Percentiles rank a stretch among this genome's conserved stretches.
Conservation (phyloP, 92 coral and sea anemone genomes). For the Phenganax stokvisi region DNA sequence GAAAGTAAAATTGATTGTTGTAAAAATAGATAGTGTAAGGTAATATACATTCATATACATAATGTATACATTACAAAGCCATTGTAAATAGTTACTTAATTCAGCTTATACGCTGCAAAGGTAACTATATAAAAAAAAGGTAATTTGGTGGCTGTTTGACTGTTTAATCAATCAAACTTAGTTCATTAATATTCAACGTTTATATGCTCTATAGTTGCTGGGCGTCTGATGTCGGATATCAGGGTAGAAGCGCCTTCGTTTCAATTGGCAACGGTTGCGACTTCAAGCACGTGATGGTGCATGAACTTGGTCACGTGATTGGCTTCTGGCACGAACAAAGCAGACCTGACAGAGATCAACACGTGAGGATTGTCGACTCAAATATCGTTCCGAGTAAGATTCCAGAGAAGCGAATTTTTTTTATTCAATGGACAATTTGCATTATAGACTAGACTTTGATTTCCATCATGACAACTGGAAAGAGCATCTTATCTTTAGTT, state of each 20-base stretch:
- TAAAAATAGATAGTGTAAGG: no score
- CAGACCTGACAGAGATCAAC: constrained; percentile 79
- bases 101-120: no score
- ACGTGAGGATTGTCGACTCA: constrained; percentile 52
- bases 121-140: no score
- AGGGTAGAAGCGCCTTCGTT: constrained; percentile 20
- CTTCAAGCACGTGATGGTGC: constrained; percentile 83
- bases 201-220: background rate
- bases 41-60: no score
- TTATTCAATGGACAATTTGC: no score
- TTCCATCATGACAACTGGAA: no score
- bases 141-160: background rate
- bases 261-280: constrained; percentile 90
- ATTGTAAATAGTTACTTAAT: no score
- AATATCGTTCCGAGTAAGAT: constrained; percentile 65
- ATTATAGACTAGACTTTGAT: no score
- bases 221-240: constrained; percentile 17
- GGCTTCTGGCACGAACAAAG: constrained; percentile 97
- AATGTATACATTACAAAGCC: no score
- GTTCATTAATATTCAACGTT: background rate
- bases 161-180: background rate
- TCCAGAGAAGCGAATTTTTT: background rate
- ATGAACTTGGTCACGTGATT: constrained; percentile 88
- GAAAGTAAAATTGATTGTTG: no score
- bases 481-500: no score